Evolutionary conservation across 2,888 invertebrate species (phyloP).

Genomic region (Lymantria monacha): DNA sequence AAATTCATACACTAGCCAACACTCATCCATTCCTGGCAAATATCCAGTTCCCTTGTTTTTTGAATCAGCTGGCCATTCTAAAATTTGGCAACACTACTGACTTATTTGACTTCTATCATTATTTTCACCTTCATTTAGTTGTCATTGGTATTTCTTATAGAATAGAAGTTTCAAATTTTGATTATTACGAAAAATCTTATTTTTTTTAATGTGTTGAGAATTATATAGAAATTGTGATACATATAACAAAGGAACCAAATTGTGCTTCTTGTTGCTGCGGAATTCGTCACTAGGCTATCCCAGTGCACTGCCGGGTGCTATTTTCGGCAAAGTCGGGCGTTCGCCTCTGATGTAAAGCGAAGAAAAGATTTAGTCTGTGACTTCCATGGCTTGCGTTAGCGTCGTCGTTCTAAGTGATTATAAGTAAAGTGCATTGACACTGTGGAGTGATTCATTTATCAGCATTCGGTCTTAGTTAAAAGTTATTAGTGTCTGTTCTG

Average conservation of each 20-base stretch:
- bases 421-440: conserved; percentile 80
- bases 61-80: conserved; percentile 48
- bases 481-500: conserved; percentile 65
- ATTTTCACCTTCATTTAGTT: conserved; percentile 65
- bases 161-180: conserved; percentile 27
- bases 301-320: conserved; percentile 78
- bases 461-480: conserved; percentile 53
- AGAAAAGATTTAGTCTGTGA: conserved; percentile 60
- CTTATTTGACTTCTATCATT: conserved; percentile 54
- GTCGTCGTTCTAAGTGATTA: conserved; percentile 55
- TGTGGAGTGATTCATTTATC: conserved; percentile 75
- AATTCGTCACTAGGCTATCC: conserved; percentile 72
- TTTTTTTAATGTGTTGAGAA: too few relatives aligned
- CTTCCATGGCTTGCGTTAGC: conserved; percentile 62
- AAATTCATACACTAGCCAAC: conserved; percentile 14
- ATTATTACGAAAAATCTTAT: neutral
- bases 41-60: conserved; percentile 62
- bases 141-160: conserved; percentile 40
- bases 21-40: conserved; percentile 47
- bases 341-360: conserved; percentile 67
- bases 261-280: conserved; percentile 37
- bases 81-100: conserved; percentile 67
- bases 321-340: conserved; percentile 73
- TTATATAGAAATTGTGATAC: conserved; percentile 3
- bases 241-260: conserved; percentile 57